These are phyloP conservation scores for Felis chaus DNA, from an alignment of 2,113 vertebrate genomes.

Conservation along the genomic window DNA sequence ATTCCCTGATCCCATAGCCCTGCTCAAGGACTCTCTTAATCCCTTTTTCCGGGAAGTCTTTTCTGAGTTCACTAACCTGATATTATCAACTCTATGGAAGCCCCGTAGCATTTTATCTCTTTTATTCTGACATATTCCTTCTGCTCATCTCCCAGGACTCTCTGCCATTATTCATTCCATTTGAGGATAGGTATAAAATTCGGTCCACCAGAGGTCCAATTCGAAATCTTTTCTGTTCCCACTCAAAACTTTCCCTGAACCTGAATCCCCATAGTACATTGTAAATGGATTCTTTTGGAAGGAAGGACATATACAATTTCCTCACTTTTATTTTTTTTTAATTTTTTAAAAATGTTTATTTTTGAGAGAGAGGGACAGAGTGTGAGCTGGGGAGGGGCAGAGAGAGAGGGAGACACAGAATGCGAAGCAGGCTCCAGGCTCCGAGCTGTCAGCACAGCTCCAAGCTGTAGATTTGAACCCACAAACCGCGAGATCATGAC, in stretches of 20 bases:
- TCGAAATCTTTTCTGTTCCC: not conserved
- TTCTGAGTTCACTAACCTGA: not conserved
- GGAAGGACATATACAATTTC: not conserved
- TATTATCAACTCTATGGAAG: not conserved
- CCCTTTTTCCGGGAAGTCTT: not conserved
- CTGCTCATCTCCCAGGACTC: not conserved
- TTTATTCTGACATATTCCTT: slow-evolving; percentile 6
- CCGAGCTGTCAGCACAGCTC: no score
- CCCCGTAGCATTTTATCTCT: not conserved
- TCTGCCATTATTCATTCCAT: not conserved
- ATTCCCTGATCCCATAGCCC: not conserved
- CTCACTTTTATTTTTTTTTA: not conserved
- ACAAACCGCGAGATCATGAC: no score
- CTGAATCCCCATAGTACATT: not conserved
- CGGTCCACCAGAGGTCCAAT: not conserved
- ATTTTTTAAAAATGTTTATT: no score
- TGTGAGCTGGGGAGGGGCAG: no score
- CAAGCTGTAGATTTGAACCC: no score
- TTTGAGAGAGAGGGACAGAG: no score
- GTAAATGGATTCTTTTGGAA: not conserved
- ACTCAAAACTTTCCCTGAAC: not conserved
- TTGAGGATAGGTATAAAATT: not conserved
- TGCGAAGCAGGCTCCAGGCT: no score
- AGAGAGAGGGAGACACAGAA: no score
- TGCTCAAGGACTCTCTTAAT: not conserved